These are phyloP conservation scores for Emmelina monodactyla DNA, from an alignment of 2,888 invertebrate genomes.

Conservation along the genomic window DNA sequence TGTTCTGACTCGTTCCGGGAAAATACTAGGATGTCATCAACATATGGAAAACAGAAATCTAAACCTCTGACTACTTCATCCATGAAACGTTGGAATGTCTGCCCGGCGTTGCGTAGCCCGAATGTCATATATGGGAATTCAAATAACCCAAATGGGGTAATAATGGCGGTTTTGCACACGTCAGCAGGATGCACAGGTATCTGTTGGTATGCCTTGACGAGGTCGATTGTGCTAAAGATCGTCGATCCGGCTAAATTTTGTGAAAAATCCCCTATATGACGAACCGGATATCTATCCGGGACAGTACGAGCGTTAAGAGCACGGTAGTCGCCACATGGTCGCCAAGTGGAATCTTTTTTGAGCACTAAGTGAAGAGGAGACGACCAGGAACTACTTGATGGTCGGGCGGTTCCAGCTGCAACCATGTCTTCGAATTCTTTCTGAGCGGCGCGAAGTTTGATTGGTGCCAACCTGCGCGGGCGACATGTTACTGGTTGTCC, in stretches of 20 bases:
- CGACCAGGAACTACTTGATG: constrained; percentile 22
- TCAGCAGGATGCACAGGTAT: constrained; percentile 27
- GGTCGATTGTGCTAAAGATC: neutral
- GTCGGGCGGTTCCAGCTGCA: constrained; percentile 15
- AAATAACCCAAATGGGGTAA: constrained; percentile 22
- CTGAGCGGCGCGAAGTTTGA: constrained; percentile 7
- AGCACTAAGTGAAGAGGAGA: constrained; percentile 8
- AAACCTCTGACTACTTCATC: constrained; percentile 21
- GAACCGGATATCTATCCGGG: neutral
- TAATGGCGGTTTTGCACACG: constrained; percentile 14
- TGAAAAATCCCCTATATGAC: neutral
- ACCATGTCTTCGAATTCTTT: constrained; percentile 13
- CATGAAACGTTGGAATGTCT: constrained; percentile 33
- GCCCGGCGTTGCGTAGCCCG: constrained; percentile 33
- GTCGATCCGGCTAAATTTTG: neutral
- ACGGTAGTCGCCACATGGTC: neutral
- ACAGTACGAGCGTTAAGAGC: neutral
- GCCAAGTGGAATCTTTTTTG: neutral
- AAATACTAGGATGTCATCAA: constrained; percentile 23
- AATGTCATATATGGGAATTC: constrained; percentile 27
- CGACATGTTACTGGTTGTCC: constrained; percentile 9
- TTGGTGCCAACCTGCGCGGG: constrained; percentile 12
- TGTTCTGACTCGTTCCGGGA: constrained; percentile 18
- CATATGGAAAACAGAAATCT: constrained; percentile 25
- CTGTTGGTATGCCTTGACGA: constrained; percentile 25